These are phyloP conservation scores for Drosophila mimetica DNA, from an alignment of 2,888 invertebrate genomes.

Conservation along the genomic window DNA sequence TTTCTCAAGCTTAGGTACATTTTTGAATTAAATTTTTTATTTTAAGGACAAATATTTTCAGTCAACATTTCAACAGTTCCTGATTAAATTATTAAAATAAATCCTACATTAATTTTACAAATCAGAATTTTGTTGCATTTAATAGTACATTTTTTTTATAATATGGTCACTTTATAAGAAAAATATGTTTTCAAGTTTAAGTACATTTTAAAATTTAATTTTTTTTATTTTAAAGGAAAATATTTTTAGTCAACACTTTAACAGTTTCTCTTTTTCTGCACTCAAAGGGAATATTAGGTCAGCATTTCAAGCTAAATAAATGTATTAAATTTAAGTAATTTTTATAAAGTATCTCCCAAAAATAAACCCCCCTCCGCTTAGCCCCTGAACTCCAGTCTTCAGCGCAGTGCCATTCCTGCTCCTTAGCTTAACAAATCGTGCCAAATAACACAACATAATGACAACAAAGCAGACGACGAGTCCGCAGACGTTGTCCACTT, in stretches of 20 bases:
- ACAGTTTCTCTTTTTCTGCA: background rate
- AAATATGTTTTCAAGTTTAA: no score
- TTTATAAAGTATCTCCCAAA: background rate
- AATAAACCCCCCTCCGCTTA: background rate
- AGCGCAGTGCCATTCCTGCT: conserved; percentile 29
- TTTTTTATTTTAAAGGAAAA: no score
- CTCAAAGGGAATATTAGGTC: rapidly evolving
- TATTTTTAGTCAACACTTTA: background rate
- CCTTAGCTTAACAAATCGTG: conserved; percentile 81
- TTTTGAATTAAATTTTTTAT: no score
- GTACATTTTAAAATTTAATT: no score
- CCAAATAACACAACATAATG: conserved; percentile 81
- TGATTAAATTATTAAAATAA: no score
- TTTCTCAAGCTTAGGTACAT: no score
- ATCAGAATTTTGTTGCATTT: no score
- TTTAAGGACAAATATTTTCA: background rate
- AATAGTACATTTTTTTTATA: no score
- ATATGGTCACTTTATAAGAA: no score
- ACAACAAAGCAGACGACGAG: conserved; percentile 78
- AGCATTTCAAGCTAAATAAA: background rate
- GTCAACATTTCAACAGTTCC: background rate
- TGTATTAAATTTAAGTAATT: no score
- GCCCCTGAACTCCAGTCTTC: conserved; percentile 14
- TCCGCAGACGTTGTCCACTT: conserved; percentile 65
- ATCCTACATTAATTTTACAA: no score